Evolutionary conservation across 2,888 invertebrate genomes (phyloP).

Genomic region (Trissonchulus sp.): DNA sequence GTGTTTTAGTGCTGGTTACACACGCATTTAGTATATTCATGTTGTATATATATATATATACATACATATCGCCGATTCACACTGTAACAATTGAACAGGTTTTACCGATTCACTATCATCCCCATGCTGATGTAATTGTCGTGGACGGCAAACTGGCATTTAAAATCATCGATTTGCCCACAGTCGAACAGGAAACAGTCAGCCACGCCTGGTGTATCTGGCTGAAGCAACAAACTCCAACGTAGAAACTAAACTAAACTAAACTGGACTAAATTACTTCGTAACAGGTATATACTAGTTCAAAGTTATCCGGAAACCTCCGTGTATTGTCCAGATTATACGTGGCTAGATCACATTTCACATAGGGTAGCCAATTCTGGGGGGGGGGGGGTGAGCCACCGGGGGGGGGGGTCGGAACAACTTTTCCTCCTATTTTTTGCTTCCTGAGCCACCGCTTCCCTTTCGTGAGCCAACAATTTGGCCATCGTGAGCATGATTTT

Average conservation of each 20-base stretch:
- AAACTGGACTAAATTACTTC: background rate
- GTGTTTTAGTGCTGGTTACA: too few species aligned
- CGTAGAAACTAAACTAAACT: background rate
- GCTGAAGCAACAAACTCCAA: background rate
- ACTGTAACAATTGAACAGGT: background rate
- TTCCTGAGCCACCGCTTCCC: too few species aligned
- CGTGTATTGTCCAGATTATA: too few species aligned
- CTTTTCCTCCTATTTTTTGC: too few species aligned
- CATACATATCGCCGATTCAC: background rate
- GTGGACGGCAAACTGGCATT: slow-evolving; percentile 32
- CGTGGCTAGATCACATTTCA: too few species aligned
- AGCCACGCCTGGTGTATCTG: background rate
- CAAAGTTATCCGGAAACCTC: background rate
- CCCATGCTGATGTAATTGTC: slow-evolving; percentile 32
- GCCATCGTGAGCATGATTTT: too few species aligned
- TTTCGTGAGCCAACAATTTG: too few species aligned
- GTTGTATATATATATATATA: background rate
- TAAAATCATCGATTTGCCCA: slow-evolving; percentile 31
- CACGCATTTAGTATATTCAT: too few species aligned
- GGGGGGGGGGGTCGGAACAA: too few species aligned
- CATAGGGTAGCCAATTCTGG: too few species aligned
- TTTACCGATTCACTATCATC: slow-evolving; percentile 29
- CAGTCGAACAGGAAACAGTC: slow-evolving; percentile 37
- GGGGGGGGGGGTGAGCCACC: too few species aligned
- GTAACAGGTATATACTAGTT: background rate